A percentile compares a stretch with the other conserved stretches of the same genome.
These are phyloP conservation scores for Meda fulgida DNA, from an alignment of 2,797 vertebrate genomes.

Conservation along the genomic window DNA sequence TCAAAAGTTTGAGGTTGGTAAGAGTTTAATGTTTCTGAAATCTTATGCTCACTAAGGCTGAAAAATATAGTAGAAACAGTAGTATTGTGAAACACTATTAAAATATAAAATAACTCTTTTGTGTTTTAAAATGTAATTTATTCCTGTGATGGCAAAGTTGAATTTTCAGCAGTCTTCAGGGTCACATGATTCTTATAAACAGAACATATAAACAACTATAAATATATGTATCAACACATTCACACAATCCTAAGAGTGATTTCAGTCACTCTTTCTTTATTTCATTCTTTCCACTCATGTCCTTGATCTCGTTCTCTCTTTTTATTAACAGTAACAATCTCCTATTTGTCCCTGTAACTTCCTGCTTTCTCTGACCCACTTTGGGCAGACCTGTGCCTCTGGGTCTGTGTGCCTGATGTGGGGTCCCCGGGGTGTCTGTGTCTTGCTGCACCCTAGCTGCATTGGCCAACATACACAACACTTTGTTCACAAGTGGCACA, in stretches of 20 bases:
- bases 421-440: slow-evolving; percentile 69
- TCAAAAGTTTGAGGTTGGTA: background rate
- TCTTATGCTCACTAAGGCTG: background rate
- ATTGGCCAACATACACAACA: slow-evolving; percentile 56
- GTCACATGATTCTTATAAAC: background rate
- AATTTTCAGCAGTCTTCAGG: background rate
- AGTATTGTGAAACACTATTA: background rate
- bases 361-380: slow-evolving; percentile 66
- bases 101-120: background rate
- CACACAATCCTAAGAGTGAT: background rate
- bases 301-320: slow-evolving; percentile 30
- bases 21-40: background rate
- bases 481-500: background rate
- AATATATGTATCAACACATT: background rate
- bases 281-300: background rate
- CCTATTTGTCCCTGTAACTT: slow-evolving; percentile 50
- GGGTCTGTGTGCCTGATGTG: slow-evolving; percentile 64
- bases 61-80: background rate
- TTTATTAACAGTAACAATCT: slow-evolving; percentile 54
- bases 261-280: background rate
- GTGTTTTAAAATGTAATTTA: background rate
- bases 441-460: slow-evolving; percentile 74
- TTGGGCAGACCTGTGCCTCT: slow-evolving; percentile 64
- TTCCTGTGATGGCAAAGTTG: background rate
- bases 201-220: background rate